Percentiles rank a stretch among this genome's conserved stretches.
Conservation (phyloP, 2,888 invertebrate species). For the Metellina segmentata region DNA sequence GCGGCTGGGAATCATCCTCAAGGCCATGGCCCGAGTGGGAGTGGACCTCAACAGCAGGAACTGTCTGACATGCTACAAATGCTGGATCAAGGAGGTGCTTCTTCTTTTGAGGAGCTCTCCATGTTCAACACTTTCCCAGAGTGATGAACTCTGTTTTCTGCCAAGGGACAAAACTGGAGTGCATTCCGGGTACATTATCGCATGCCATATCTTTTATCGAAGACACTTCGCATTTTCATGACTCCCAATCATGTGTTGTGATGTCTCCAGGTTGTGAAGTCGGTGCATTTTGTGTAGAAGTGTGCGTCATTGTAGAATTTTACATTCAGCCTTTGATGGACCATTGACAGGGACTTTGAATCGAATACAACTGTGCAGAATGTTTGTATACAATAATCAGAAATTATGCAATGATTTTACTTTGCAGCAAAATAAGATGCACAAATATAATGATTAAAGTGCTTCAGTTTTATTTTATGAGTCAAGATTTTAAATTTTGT, state of each 20-base stretch:
- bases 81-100: slow-evolving; percentile 89
- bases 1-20: slow-evolving; percentile 74
- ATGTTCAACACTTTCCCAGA: slow-evolving; percentile 89
- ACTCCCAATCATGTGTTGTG: slow-evolving; percentile 36
- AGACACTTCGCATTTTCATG: slow-evolving; percentile 21
- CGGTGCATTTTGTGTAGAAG: slow-evolving; percentile 1
- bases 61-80: slow-evolving; percentile 97
- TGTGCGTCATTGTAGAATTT: background rate
- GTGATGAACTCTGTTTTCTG: slow-evolving; percentile 48
- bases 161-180: slow-evolving; percentile 4
- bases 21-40: slow-evolving; percentile 73
- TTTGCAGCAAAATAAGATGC: background rate
- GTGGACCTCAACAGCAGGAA: slow-evolving; percentile 85
- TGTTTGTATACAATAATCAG: background rate
- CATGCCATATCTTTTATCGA: slow-evolving; percentile 61
- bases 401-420: background rate
- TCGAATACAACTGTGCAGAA: background rate
- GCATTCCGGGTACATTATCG: slow-evolving; percentile 27
- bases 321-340: slow-evolving; percentile 1
- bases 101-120: slow-evolving; percentile 93
- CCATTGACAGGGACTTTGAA: background rate
- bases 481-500: background rate
- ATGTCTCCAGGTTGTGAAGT: background rate
- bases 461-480: background rate
- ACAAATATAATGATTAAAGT: background rate